These are phyloP conservation scores for Trachurus trachurus DNA, from an alignment of 2,797 vertebrate species.

Conservation along the genomic window DNA sequence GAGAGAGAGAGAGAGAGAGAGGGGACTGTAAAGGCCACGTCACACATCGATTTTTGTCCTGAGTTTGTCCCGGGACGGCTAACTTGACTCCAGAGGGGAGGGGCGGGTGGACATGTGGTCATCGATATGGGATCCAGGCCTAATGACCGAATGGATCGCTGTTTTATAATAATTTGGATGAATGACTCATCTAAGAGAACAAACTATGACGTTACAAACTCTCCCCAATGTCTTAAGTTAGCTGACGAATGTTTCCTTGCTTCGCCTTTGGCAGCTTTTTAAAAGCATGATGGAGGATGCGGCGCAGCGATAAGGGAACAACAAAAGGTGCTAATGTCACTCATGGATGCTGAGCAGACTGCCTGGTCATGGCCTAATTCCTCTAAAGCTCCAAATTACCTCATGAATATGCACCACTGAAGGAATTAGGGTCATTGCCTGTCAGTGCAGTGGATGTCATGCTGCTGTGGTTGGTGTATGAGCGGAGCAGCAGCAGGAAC, in stretches of 20 bases:
- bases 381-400: conserved; percentile 66
- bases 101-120: not conserved
- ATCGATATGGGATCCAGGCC: not conserved
- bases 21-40: not conserved
- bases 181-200: not conserved
- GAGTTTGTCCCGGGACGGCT: conserved; percentile 42
- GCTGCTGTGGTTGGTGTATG: conserved; percentile 34
- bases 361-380: conserved; percentile 72
- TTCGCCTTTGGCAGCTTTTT: conserved; percentile 4
- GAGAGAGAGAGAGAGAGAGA: conserved; percentile 27
- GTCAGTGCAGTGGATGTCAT: conserved; percentile 54
- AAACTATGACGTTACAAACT: not conserved
- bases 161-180: not conserved
- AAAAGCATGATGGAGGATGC: not conserved
- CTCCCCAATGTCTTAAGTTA: not conserved
- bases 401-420: conserved; percentile 66
- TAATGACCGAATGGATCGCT: conserved; percentile 8
- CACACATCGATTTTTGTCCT: conserved; percentile 52
- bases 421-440: conserved; percentile 72
- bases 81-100: conserved; percentile 15
- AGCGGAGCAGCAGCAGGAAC: conserved; percentile 23
- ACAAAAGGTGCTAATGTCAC: conserved; percentile 41
- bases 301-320: not conserved
- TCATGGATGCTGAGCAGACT: conserved; percentile 61
- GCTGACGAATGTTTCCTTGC: not conserved